These are phyloP conservation scores for Crocidura indochinensis DNA, from an alignment of 2,797 vertebrate genomes.

Conservation along the genomic window DNA sequence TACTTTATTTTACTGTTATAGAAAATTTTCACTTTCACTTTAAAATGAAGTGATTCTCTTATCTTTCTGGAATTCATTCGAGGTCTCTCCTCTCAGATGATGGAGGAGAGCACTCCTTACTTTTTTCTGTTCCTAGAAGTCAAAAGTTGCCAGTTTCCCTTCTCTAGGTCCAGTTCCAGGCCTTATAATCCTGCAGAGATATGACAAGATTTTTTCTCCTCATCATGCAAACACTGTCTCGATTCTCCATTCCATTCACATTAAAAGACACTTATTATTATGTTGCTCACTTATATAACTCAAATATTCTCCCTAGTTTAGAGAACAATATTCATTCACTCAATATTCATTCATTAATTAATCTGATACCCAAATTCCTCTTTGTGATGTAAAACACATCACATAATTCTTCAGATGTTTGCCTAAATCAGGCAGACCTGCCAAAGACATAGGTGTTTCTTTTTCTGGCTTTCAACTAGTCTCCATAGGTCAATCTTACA, in stretches of 20 bases:
- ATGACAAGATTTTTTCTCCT: no score
- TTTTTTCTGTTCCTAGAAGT: not conserved
- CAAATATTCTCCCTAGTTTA: not conserved
- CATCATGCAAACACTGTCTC: not conserved
- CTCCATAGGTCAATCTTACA: not conserved
- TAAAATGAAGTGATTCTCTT: not conserved
- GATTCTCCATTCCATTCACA: not conserved
- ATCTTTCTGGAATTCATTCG: not conserved
- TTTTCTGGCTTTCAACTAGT: not conserved
- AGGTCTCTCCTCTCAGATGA: not conserved
- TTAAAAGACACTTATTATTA: not conserved
- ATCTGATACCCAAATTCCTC: not conserved
- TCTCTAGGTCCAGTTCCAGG: no score
- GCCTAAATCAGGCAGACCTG: not conserved
- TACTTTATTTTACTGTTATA: no score
- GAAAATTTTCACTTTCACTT: not conserved
- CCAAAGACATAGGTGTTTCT: not conserved
- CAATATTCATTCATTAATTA: conserved; percentile 2
- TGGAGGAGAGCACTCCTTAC: not conserved
- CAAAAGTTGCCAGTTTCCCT: no score
- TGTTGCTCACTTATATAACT: not conserved
- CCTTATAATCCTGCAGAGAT: not conserved
- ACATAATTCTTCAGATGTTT: not conserved
- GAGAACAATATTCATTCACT: not conserved
- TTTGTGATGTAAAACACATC: not conserved